Base-by-base conservation (phyloP, 2,797 vertebrate genomes). In the Helostoma temminkii region DNA sequence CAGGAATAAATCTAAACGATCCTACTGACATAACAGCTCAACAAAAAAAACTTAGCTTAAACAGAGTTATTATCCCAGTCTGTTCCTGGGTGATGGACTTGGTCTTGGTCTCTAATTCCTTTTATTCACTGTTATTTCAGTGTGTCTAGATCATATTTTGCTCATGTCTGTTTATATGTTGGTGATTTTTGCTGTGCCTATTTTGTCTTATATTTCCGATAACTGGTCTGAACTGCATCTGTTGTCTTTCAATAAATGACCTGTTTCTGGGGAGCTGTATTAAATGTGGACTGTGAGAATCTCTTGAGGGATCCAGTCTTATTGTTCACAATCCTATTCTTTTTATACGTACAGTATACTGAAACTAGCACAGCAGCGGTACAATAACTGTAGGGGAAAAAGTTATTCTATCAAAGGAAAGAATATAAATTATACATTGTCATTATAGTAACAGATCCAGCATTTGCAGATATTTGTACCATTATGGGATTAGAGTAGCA, bases 161-260 rank as follows among this genome's bases (percentile, higher is more conserved):
- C 41, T 50, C 10, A 15, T n/a, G 11, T 56, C 43, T 72, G 12
- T 22, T 64, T 64, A 47, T 22, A 39, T 15, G 16, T 37, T 22
- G 14, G 19, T 37, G 25, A 25, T 67, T 75, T n/a, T 71, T 47
- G 37, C 39, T 48, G 66, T n/a, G 5, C 11, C 16, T 37, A 10
- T 53, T 61, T 57, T 48, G 25, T 63, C 57, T 57, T 50, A 56
- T 22, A 52, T 65, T 5, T 78, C 37, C 72, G 62, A 66, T 83
- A 77, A 89, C 74, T 74, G 60, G 67, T 83, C 22, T 46, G 58
- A 64, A 66, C 45, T 36, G 48, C 39, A 60, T 8, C 39, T 25
- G 26, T 82, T 82, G 80, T 80, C 68, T 66, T 53, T 52, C 21
- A 57, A 24, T 60, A 64, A 76, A 69, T 80, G 48, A 66, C 73